Percentiles rank a stretch among this genome's conserved stretches.
Evolutionary conservation across 1,140 invertebrate genomes (phyloP).

Genomic region (Macrobrachium nipponense): DNA sequence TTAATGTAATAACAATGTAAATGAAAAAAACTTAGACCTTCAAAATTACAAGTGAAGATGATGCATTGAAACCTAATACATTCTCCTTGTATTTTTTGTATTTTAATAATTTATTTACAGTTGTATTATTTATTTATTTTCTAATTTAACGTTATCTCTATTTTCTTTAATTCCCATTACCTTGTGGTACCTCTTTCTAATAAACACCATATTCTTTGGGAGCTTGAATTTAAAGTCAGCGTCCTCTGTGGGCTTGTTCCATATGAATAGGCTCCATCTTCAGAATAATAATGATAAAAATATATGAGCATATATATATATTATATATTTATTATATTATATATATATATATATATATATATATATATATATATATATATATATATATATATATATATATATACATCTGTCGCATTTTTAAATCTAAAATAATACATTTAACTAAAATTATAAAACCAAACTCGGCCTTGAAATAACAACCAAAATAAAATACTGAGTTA

Average conservation of each 20-base stretch:
- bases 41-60: too few species aligned
- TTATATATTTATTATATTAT: background rate
- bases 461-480: too few species aligned
- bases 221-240: background rate
- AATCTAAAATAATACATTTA: too few species aligned
- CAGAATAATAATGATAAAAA: background rate
- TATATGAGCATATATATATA: background rate
- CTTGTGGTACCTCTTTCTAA: too few species aligned
- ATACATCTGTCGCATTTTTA: too few species aligned
- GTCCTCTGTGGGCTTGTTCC: background rate
- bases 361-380: background rate
- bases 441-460: too few species aligned
- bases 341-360: slow-evolving; percentile 3
- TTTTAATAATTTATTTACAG: background rate
- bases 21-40: background rate
- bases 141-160: too few species aligned
- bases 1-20: too few species aligned
- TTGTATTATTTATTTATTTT: background rate
- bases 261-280: background rate
- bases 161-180: too few species aligned
- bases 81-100: background rate
- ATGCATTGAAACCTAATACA: background rate
- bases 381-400: background rate
- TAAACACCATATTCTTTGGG: background rate
- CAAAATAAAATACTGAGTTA: too few species aligned